phyloP scores from a whole-genome alignment of 2,797 vertebrate genomes.

The Sylvia borin region DNA sequence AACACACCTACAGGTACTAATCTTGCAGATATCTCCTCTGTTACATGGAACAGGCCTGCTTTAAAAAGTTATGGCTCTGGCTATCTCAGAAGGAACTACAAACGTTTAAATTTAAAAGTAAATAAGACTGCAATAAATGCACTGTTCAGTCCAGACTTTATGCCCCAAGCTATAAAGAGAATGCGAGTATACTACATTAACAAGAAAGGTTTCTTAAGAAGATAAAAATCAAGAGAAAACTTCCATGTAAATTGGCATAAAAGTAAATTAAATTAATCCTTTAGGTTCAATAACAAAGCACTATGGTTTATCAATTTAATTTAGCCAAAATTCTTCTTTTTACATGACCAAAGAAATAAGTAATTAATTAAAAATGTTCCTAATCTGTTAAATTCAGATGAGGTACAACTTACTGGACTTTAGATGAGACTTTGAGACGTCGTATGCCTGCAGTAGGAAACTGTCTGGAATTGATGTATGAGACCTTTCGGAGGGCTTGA shows the following conservation, averaged over 20 bases:
- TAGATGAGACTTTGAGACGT: constrained; percentile 87
- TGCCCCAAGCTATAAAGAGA: not conserved
- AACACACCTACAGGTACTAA: not conserved
- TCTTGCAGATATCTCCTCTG: not conserved
- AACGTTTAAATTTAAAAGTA: not conserved
- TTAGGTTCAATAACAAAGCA: not conserved
- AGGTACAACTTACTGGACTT: constrained; percentile 88
- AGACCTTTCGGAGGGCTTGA: constrained; percentile 89
- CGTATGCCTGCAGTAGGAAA: constrained; percentile 89
- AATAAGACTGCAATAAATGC: not conserved
- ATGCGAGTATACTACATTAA: not conserved
- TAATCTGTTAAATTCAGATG: not conserved
- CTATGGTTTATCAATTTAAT: not conserved
- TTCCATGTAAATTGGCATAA: not conserved
- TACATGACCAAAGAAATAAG: not conserved
- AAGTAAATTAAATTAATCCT: not conserved
- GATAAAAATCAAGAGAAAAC: not conserved
- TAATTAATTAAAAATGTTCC: not conserved
- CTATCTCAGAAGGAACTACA: not conserved
- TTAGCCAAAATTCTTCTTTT: not conserved
- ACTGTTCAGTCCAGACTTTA: not conserved
- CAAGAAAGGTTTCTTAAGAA: not conserved
- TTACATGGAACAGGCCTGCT: not conserved
- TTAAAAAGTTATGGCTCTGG: not conserved
- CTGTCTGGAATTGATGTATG: constrained; percentile 97